phyloP scores from a whole-genome alignment of 2,113 vertebrate genomes.

The Illadopsis cleaveri region DNA sequence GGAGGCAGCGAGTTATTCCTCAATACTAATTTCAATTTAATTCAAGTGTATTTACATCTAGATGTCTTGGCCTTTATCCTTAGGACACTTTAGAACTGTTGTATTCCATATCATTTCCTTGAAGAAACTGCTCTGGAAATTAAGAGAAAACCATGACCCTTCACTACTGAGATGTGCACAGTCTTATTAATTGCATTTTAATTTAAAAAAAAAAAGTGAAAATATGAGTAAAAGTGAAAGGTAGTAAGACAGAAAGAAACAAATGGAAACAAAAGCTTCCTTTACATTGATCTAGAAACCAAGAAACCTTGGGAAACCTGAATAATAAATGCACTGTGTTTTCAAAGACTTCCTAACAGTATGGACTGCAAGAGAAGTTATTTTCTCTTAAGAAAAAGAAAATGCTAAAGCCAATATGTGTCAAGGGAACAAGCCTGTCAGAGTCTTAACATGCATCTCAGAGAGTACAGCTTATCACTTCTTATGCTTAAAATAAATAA shows the following conservation, averaged over 20 bases:
- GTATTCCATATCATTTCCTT: background rate
- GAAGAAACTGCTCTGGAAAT: background rate
- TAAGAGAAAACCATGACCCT: background rate
- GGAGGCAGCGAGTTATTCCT: fast-evolving
- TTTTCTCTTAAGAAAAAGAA: background rate
- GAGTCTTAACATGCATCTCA: background rate
- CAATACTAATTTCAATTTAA: background rate
- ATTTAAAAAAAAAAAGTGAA: background rate
- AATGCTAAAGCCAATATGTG: background rate
- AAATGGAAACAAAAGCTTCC: background rate
- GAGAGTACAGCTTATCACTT: background rate
- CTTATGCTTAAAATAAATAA: background rate
- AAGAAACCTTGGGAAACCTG: background rate
- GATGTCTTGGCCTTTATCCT: background rate
- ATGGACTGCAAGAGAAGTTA: background rate
- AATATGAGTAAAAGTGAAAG: background rate
- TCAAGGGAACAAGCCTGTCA: background rate
- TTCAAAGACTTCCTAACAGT: background rate
- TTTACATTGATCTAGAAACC: background rate
- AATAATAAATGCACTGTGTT: background rate
- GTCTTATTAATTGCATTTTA: background rate
- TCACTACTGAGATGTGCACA: background rate
- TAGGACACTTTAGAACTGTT: background rate
- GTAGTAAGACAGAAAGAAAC: background rate
- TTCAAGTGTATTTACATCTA: background rate